Percentiles rank a stretch among this genome's conserved stretches.
Conservation (phyloP, 1,140 invertebrate genomes). For the Halotydeus destructor region DNA sequence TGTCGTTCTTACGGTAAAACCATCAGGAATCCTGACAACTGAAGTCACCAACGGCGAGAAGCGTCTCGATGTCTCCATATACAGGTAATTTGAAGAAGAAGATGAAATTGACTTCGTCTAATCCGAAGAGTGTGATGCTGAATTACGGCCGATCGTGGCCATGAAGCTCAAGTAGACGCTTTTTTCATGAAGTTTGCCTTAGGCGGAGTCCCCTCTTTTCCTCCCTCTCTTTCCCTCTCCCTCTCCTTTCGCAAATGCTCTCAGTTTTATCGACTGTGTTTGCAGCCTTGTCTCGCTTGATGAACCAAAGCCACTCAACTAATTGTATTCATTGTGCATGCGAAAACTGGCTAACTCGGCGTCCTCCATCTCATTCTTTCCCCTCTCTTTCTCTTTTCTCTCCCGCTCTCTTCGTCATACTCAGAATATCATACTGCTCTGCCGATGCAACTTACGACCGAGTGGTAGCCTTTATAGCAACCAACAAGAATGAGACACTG, state of each 20-base stretch:
- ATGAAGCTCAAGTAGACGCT: too few relatives aligned
- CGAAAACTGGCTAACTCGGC: too few relatives aligned
- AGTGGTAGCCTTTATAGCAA: constrained; percentile 64
- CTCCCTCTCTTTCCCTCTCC: neutral
- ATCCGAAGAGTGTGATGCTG: neutral
- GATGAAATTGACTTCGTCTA: neutral
- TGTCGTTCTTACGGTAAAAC: constrained; percentile 45
- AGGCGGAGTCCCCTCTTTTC: neutral
- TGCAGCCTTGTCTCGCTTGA: too few relatives aligned
- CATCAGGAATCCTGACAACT: constrained; percentile 46
- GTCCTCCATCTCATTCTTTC: too few relatives aligned
- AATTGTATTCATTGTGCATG: too few relatives aligned
- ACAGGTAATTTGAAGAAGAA: constrained; percentile 34
- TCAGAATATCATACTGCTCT: constrained; percentile 69
- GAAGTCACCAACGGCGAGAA: constrained; percentile 44
- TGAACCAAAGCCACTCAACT: too few relatives aligned
- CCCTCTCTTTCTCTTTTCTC: neutral
- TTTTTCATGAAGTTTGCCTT: too few relatives aligned
- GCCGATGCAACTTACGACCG: constrained; percentile 57
- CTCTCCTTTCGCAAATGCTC: neutral
- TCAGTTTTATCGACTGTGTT: too few relatives aligned
- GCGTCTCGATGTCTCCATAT: constrained; percentile 54
- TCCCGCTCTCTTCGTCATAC: constrained; percentile 19
- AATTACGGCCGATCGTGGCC: neutral
- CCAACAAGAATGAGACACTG: constrained; percentile 48